phyloP scores from a whole-genome alignment of 2,113 vertebrate genomes.

The Cebidichthys violaceus region DNA sequence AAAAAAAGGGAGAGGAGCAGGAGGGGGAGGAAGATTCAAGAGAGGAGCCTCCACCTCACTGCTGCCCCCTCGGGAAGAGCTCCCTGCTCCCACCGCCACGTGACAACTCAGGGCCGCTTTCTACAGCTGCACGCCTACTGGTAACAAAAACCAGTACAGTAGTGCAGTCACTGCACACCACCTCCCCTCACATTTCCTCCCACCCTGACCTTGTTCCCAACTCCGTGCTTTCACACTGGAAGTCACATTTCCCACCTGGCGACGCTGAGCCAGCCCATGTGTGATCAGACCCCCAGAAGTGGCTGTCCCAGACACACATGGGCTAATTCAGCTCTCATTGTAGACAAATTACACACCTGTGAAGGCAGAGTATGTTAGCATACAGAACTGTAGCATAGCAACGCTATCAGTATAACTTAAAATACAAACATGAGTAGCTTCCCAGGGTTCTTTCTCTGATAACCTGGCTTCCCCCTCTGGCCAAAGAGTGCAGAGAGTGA shows the following conservation, averaged over 20 bases:
- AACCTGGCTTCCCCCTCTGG: neutral
- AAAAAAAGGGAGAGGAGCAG: conserved; percentile 33
- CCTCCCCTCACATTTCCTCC: conserved; percentile 12
- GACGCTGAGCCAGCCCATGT: conserved; percentile 54
- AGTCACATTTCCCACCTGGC: conserved; percentile 15
- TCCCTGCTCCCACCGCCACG: conserved; percentile 80
- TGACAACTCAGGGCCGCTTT: conserved; percentile 87
- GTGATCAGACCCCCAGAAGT: conserved; percentile 37
- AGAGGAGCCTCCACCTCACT: conserved; percentile 51
- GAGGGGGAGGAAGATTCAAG: conserved; percentile 48
- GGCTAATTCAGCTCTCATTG: conserved; percentile 45
- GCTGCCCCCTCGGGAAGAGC: conserved; percentile 76
- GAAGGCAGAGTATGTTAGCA: conserved; percentile 35
- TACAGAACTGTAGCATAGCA: conserved; percentile 42
- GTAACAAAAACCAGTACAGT: conserved; percentile 84
- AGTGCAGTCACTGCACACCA: conserved; percentile 81
- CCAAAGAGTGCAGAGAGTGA: conserved; percentile 50
- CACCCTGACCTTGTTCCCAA: conserved; percentile 61
- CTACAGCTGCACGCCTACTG: conserved; percentile 85
- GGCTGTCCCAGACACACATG: conserved; percentile 38
- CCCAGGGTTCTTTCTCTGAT: conserved; percentile 8
- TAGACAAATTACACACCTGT: conserved; percentile 40
- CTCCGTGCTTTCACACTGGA: conserved; percentile 16
- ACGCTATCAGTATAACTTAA: conserved; percentile 21
- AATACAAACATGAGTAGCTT: conserved; percentile 27